Conservation (phyloP, 2,797 vertebrate species). For the Capromys pilorides region DNA sequence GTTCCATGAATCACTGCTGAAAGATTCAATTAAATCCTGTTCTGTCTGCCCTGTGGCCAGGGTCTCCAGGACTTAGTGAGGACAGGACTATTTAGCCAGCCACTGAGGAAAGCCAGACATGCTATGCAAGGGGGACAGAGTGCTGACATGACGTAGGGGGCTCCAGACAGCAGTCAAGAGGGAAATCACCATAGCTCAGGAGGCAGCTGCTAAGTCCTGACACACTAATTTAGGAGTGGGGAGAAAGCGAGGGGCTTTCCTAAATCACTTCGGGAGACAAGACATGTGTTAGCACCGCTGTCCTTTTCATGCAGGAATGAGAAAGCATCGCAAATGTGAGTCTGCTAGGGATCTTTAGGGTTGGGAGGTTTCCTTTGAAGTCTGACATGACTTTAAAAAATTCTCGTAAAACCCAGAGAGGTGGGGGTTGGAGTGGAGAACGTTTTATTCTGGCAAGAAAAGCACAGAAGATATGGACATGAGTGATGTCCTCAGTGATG, state of each 20-base stretch:
- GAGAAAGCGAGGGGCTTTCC: constrained; percentile 61
- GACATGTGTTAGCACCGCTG: neutral
- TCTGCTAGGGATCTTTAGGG: constrained; percentile 39
- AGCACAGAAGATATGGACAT: neutral
- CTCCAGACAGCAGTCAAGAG: constrained; percentile 6
- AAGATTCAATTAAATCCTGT: constrained; percentile 81
- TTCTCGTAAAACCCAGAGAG: constrained; percentile 57
- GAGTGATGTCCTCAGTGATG: neutral
- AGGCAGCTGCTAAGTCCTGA: constrained; percentile 68
- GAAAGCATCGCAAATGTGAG: constrained; percentile 1
- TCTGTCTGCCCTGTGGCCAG: constrained; percentile 59
- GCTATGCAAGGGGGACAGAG: neutral
- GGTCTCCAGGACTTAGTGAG: constrained; percentile 62
- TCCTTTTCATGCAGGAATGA: neutral
- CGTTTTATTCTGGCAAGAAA: neutral
- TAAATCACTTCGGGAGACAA: neutral
- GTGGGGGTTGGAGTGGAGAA: neutral
- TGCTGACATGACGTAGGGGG: constrained; percentile 46
- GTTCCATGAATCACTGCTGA: constrained; percentile 76
- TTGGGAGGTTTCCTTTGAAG: constrained; percentile 69
- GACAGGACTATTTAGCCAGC: constrained; percentile 68
- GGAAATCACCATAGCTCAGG: constrained; percentile 68
- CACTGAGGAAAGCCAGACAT: constrained; percentile 72
- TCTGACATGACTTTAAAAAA: constrained; percentile 62
- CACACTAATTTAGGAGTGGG: constrained; percentile 53